Evolutionary conservation across 1,140 invertebrate species (phyloP).

Genomic region (Nylanderia fulva): DNA sequence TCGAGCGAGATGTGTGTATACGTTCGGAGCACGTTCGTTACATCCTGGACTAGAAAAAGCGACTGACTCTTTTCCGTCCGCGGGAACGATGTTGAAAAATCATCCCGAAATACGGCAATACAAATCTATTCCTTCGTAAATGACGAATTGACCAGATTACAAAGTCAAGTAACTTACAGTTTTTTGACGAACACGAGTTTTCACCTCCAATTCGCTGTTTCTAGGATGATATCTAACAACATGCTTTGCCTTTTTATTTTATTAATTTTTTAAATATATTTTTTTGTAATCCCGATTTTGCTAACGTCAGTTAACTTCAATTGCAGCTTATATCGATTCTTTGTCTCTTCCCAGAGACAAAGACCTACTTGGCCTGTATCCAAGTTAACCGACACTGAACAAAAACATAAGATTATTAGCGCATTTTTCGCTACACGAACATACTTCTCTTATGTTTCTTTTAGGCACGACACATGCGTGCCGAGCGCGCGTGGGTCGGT

Average conservation of each 20-base stretch:
- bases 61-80: conserved; percentile 19
- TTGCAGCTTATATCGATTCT: background rate
- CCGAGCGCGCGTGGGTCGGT: conserved; percentile 7
- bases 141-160: conserved; percentile 26
- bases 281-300: background rate
- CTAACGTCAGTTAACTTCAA: background rate
- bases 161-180: conserved; percentile 28
- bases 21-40: conserved; percentile 50
- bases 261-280: too few species aligned
- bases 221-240: background rate
- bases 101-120: background rate
- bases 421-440: conserved; percentile 18
- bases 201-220: background rate
- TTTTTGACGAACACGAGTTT: conserved; percentile 1
- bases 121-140: conserved; percentile 7
- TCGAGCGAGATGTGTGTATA: conserved; percentile 23
- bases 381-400: background rate
- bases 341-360: background rate
- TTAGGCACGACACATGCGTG: conserved; percentile 18
- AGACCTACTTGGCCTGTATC: background rate
- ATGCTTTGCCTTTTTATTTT: background rate
- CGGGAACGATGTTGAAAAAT: conserved; percentile 3
- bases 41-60: conserved; percentile 58
- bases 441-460: conserved; percentile 58
- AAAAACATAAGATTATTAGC: conserved; percentile 13